phyloP scores from a whole-genome alignment of 2,888 invertebrate genomes.

The Steinernema scapterisci region DNA sequence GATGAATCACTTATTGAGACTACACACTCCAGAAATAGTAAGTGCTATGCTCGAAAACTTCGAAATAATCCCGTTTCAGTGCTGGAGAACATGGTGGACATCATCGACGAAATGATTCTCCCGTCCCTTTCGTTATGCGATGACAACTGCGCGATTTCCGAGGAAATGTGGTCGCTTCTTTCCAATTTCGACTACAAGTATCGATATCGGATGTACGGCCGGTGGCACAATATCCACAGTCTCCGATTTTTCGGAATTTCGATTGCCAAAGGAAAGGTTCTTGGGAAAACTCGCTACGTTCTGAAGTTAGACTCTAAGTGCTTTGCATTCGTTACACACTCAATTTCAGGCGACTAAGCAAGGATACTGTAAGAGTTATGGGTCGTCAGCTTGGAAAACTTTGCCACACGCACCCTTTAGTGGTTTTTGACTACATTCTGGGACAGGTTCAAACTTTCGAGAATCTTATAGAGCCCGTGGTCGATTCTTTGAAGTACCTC shows the following conservation, averaged over 20 bases:
- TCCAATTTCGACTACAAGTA: conserved; percentile 69
- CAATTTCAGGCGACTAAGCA: conserved; percentile 75
- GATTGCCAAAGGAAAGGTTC: conserved; percentile 81
- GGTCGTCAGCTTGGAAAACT: conserved; percentile 94
- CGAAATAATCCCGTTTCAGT: conserved; percentile 46
- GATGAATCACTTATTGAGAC: conserved; percentile 24
- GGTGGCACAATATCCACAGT: conserved; percentile 92
- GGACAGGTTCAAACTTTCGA: conserved; percentile 76
- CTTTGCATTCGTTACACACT: no score
- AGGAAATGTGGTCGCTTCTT: conserved; percentile 87
- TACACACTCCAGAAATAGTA: not conserved
- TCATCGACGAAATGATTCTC: conserved; percentile 80
- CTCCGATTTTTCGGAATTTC: conserved; percentile 82
- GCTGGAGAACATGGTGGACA: conserved; percentile 48
- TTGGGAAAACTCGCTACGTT: conserved; percentile 89
- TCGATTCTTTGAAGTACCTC: conserved; percentile 93
- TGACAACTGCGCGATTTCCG: conserved; percentile 91
- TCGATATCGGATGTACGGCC: conserved; percentile 82
- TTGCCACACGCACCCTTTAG: conserved; percentile 91
- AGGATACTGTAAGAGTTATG: conserved; percentile 95
- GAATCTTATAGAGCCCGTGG: conserved; percentile 91
- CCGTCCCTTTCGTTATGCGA: conserved; percentile 89
- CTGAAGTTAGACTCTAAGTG: conserved; percentile 89
- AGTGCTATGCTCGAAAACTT: no score
- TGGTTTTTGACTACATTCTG: conserved; percentile 90